Evolutionary conservation across 2,888 invertebrate species (phyloP).

Genomic region (Eristalis pertinax): DNA sequence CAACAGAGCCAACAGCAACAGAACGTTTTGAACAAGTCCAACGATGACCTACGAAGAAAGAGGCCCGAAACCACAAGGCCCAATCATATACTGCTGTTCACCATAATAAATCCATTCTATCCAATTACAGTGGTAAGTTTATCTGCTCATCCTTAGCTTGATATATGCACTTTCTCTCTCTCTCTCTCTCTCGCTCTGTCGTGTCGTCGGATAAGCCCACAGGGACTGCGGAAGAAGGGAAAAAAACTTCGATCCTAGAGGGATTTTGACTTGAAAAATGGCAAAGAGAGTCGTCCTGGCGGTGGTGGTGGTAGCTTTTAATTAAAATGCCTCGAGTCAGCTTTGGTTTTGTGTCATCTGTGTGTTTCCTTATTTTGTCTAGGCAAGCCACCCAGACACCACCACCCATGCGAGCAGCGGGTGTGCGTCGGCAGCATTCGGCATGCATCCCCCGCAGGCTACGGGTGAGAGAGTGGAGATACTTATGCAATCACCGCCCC

Average conservation of each 20-base stretch:
- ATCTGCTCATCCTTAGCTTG: background rate
- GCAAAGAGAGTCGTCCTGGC: conserved; percentile 20
- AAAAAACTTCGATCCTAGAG: conserved; percentile 4
- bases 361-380: conserved; percentile 46
- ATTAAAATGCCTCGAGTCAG: conserved; percentile 64
- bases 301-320: conserved; percentile 51
- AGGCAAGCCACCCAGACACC: conserved; percentile 2
- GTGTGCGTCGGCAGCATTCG: background rate
- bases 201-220: background rate
- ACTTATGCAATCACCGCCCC: background rate
- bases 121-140: conserved; percentile 99
- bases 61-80: conserved; percentile 92
- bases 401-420: background rate
- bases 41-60: conserved; percentile 88
- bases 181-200: background rate
- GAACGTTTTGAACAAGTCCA: conserved; percentile 80
- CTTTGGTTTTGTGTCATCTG: conserved; percentile 62
- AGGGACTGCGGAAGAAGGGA: conserved; percentile 1
- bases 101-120: conserved; percentile 98
- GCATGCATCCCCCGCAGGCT: conserved; percentile 23
- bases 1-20: conserved; percentile 79
- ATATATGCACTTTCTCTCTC: background rate
- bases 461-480: conserved; percentile 13
- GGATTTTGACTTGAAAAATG: conserved; percentile 33
- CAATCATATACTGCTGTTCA: conserved; percentile 98